These are phyloP conservation scores for Pterobdella sp. DNA, from an alignment of 2,888 invertebrate species.

Conservation along the genomic window DNA sequence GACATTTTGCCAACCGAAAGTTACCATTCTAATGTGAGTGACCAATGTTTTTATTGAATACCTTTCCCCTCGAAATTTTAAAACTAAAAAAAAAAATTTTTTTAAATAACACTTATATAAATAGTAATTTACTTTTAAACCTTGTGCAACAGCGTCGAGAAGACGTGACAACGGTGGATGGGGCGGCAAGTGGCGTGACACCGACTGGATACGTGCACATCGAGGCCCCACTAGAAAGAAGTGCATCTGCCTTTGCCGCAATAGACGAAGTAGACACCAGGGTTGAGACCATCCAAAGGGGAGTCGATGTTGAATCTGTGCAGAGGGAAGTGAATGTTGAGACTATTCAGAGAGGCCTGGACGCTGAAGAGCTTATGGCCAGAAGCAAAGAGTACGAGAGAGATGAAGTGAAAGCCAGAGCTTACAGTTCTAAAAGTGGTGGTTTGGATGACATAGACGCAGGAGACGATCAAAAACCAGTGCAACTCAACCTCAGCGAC, in stretches of 20 bases:
- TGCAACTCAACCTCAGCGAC: constrained; percentile 7
- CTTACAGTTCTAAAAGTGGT: constrained; percentile 4
- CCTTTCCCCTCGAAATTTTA: background rate
- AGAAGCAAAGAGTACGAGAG: background rate
- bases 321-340: no score
- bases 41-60: background rate
- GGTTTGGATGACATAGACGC: constrained; percentile 8
- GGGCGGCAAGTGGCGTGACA: constrained; percentile 7
- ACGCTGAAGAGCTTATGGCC: background rate
- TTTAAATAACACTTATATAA: background rate
- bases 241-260: constrained; percentile 24
- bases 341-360: constrained; percentile 16
- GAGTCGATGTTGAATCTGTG: background rate
- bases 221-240: constrained; percentile 30
- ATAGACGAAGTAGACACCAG: background rate
- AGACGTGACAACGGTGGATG: constrained; percentile 16
- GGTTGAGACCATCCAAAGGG: background rate
- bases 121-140: no score
- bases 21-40: background rate
- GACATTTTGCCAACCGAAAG: background rate
- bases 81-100: background rate
- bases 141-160: constrained; percentile 13
- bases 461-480: constrained; percentile 11
- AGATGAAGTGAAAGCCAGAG: background rate
- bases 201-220: constrained; percentile 30